Base-by-base conservation (phyloP, 2,888 invertebrate genomes). In the Drosophila peninsularis region DNA sequence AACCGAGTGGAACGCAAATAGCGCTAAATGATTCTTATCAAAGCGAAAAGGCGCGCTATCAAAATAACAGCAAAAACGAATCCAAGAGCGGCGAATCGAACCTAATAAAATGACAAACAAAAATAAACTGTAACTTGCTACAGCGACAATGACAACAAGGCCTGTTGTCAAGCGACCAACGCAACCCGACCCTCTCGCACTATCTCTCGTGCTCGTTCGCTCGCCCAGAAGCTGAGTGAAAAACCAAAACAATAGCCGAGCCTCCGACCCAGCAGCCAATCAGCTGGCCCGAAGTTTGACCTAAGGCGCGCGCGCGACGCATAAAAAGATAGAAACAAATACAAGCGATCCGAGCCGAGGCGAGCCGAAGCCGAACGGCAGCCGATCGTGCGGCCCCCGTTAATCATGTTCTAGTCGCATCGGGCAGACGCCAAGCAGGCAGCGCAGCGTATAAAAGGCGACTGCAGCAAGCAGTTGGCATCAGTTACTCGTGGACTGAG, bases 401-500 rank as follows among this genome's bases (percentile, higher is more conserved):
- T 54, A 39, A 54, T 39, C 76, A 71, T 68, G 75, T 87, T 87
- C 86, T 84, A 75, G 78, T 71, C 67, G 75, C 32, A 62, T 77
- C 78, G 75, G 63, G 44, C 66, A 66, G 69, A 42, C 65, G 53
- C 36, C 62, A 56, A 68, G 52, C 52, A 34, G 34, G 36, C 47
- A 42, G 45, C 50, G 42, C 53, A 57, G 70, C 53, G 86, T 91
- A 91, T 91, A 91, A 87, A 91, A 91, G 84, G 82, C 80, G 76
- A 32, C 61, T 24, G 71, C 34, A 34, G 57, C 50, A 30, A 19
- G 42, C 55, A 63, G 68, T 65, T 58, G 79, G 72, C 87, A 90
- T 89, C 90, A 91, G 91, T 92, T 90, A 90, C 90, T 92, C 85
- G 90, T 85, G 82, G 75, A 76, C 79, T 80, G 84, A 91, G 92